Percentiles rank a stretch among this genome's conserved stretches.
These are phyloP conservation scores for Mellivora capensis DNA, from an alignment of 2,113 vertebrate genomes.

Conservation along the genomic window DNA sequence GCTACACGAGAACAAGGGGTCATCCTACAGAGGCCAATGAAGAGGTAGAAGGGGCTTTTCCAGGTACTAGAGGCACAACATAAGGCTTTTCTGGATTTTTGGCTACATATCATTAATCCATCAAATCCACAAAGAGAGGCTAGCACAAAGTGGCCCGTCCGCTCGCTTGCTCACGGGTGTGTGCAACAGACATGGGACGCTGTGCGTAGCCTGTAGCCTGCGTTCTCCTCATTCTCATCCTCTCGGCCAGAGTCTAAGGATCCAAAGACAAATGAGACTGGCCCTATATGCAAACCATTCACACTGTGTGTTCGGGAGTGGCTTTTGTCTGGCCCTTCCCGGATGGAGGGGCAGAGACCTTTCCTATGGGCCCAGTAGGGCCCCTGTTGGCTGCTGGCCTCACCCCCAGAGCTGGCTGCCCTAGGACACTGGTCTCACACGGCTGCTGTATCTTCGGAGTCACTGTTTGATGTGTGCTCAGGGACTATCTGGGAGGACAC, in stretches of 20 bases:
- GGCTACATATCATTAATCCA: not conserved
- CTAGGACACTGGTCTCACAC: accelerated
- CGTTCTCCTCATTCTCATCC: not conserved
- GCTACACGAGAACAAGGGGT: not conserved
- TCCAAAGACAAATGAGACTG: not conserved
- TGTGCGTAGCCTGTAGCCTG: not conserved
- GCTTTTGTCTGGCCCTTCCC: not conserved
- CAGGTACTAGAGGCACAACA: not conserved
- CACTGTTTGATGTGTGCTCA: not conserved
- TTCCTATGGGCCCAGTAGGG: not conserved
- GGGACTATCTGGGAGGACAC: not conserved
- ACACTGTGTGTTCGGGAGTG: not conserved
- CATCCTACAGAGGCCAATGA: not conserved
- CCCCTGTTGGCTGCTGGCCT: accelerated
- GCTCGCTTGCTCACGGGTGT: accelerated
- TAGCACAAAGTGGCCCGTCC: too few species aligned
- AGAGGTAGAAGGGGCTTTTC: not conserved
- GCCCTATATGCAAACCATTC: not conserved
- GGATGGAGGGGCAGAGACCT: not conserved
- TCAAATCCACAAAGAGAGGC: not conserved
- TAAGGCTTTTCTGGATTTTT: not conserved
- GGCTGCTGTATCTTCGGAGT: not conserved
- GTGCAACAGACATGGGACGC: not conserved
- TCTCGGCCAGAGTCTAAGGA: not conserved
- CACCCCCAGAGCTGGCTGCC: not conserved